Percentiles rank a stretch among this genome's conserved stretches.
These are phyloP conservation scores for Rhagophthalmus giganteus DNA, from an alignment of 2,888 invertebrate species.

Conservation along the genomic window DNA sequence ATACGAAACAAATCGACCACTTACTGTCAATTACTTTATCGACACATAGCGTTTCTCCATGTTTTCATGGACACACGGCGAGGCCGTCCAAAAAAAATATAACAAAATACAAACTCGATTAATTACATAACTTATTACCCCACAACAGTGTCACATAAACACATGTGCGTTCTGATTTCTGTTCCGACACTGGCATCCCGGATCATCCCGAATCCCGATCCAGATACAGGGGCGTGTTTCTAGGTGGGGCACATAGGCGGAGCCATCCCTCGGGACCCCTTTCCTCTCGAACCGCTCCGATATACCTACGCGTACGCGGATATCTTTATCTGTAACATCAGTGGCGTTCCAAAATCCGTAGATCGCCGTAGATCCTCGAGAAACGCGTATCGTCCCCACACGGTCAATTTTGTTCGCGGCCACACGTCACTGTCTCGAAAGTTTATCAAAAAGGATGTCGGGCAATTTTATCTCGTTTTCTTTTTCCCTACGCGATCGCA, in stretches of 20 bases:
- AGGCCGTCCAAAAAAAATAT: no score
- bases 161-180: constrained; percentile 32
- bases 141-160: constrained; percentile 8
- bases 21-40: no score
- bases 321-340: constrained; percentile 36
- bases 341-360: constrained; percentile 8
- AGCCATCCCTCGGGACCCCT: constrained; percentile 61
- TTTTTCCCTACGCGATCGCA: constrained; percentile 4
- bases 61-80: no score
- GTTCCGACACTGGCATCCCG: constrained; percentile 40
- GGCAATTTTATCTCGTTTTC: constrained; percentile 10
- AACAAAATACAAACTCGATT: not conserved
- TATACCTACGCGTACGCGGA: constrained; percentile 8
- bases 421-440: constrained; percentile 9
- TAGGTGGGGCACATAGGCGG: constrained; percentile 64
- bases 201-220: constrained; percentile 38
- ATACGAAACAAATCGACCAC: not conserved
- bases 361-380: not conserved
- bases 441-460: constrained; percentile 16
- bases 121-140: constrained; percentile 6
- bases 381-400: no score
- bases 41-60: constrained; percentile 7
- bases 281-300: constrained; percentile 52
- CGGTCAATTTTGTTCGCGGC: no score
- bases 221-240: constrained; percentile 52